A percentile compares a stretch with the other conserved stretches of the same genome.
phyloP scores from a whole-genome alignment of 2,113 vertebrate species.

The Albula glossodonta region DNA sequence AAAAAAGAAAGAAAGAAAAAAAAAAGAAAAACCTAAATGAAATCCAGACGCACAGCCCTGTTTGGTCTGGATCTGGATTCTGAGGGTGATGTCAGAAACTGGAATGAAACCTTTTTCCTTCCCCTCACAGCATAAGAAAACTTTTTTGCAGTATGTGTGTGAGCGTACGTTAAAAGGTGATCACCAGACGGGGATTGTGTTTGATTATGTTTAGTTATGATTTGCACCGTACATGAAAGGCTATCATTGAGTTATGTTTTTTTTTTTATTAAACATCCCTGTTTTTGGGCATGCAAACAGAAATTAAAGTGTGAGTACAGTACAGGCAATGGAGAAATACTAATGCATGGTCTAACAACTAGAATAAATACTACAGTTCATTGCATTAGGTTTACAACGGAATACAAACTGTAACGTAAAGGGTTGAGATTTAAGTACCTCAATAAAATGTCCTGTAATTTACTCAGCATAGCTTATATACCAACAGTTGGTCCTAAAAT shows the following conservation, averaged over 20 bases:
- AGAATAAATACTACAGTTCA: too few relatives aligned
- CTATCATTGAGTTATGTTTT: background rate
- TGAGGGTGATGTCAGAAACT: conserved; percentile 65
- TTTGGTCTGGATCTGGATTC: conserved; percentile 64
- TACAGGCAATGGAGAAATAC: background rate
- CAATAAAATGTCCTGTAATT: background rate
- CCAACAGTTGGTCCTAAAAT: background rate
- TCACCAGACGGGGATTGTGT: background rate
- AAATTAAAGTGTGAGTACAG: background rate
- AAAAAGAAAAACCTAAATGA: conserved; percentile 55
- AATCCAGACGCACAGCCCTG: conserved; percentile 68
- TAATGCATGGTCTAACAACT: background rate
- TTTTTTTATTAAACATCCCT: background rate
- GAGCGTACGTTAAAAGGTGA: conserved; percentile 13
- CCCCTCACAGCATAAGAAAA: conserved; percentile 22
- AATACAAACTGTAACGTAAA: background rate
- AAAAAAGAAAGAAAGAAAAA: conserved; percentile 32
- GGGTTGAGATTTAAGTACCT: background rate
- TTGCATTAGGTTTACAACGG: too few relatives aligned
- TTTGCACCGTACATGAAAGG: background rate
- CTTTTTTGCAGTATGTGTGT: background rate
- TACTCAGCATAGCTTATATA: background rate
- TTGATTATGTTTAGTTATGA: background rate
- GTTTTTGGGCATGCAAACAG: background rate
- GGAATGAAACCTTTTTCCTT: conserved; percentile 38